Base-by-base conservation (phyloP, 2,797 vertebrate genomes). In the Protonibea diacanthus region DNA sequence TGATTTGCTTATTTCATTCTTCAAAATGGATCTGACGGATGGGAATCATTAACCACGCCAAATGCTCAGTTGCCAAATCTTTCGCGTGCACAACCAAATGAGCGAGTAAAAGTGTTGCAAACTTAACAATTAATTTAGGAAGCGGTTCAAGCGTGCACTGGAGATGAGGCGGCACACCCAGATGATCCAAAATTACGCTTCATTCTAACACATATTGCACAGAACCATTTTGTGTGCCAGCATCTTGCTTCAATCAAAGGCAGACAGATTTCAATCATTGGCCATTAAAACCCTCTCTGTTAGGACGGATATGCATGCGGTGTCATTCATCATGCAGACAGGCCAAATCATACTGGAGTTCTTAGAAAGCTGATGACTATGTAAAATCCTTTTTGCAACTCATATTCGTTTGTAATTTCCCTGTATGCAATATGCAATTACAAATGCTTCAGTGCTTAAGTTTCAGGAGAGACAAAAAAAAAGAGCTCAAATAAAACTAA, bases 211-310 rank as follows among this genome's bases (percentile, higher is more conserved):
- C 25, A 58, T 47, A 74, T 57, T 86, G 64, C 52, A 69, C 74
- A 74, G 27, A 79, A 57, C 17, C 23, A 62, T 65, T n/a, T 75
- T 60, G 21, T 74, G 61, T 73, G 62, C 58, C 65, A 38, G 45
- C 75, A 83, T 82, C 73, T 77, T 87, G 83, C 58, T 81, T 76
- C 75, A 86, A 88, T 86, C 64, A 73, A 56, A 45, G 4, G 4
- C 74, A 81, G 63, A 86, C 63, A 47, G 47, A 82, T 78, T 81
- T 58, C 25, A 76, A 48, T 85, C 76, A 75, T n/a, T 47, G 45
- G 56, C 65, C 58, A 83, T 75, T 78, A 82, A 82, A 84, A 44
- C 2, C 17, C 29, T 55, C 45, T 78, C 60, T 79, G 48, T 76
- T 6, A 59, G 42, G 62, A 55, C 40, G 1, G 47, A 57, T 66